Evolutionary conservation across 2,888 invertebrate species (phyloP).

Genomic region (Epinotia ramella): DNA sequence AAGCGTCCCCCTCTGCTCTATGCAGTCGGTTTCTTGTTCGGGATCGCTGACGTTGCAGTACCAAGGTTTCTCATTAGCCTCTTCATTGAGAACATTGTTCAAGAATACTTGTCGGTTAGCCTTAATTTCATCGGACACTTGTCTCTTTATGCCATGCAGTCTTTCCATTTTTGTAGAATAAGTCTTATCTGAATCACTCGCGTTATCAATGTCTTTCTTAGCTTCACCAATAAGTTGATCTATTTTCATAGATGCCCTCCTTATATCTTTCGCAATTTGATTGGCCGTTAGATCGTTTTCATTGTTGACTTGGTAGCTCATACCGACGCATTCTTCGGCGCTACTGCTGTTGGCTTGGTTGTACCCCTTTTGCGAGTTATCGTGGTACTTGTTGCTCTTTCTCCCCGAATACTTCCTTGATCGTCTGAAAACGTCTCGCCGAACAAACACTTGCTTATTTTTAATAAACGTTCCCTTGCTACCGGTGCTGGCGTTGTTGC

Average conservation of each 20-base stretch:
- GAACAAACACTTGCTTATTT: slow-evolving; percentile 83
- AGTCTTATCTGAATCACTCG: slow-evolving; percentile 77
- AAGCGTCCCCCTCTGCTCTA: slow-evolving; percentile 68
- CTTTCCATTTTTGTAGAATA: slow-evolving; percentile 85
- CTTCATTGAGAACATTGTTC: slow-evolving; percentile 76
- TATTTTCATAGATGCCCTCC: slow-evolving; percentile 84
- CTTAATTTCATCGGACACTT: slow-evolving; percentile 79
- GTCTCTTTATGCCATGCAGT: slow-evolving; percentile 84
- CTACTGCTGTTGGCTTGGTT: slow-evolving; percentile 76
- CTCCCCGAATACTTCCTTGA: slow-evolving; percentile 82
- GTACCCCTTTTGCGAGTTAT: slow-evolving; percentile 69
- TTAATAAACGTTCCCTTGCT: slow-evolving; percentile 85
- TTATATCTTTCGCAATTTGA: slow-evolving; percentile 84
- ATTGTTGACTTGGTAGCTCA: slow-evolving; percentile 83
- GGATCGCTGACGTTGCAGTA: slow-evolving; percentile 83
- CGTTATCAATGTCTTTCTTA: slow-evolving; percentile 66
- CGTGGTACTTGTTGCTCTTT: slow-evolving; percentile 74
- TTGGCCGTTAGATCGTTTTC: slow-evolving; percentile 84
- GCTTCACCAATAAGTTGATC: slow-evolving; percentile 82
- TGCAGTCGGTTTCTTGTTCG: slow-evolving; percentile 76
- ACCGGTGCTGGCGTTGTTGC: slow-evolving; percentile 71
- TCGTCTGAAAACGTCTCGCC: slow-evolving; percentile 80
- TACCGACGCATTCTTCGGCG: slow-evolving; percentile 78
- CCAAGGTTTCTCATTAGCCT: slow-evolving; percentile 79
- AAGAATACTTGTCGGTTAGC: slow-evolving; percentile 78